Conservation (phyloP, 2,113 vertebrate genomes). For the Nycticorax nycticorax region DNA sequence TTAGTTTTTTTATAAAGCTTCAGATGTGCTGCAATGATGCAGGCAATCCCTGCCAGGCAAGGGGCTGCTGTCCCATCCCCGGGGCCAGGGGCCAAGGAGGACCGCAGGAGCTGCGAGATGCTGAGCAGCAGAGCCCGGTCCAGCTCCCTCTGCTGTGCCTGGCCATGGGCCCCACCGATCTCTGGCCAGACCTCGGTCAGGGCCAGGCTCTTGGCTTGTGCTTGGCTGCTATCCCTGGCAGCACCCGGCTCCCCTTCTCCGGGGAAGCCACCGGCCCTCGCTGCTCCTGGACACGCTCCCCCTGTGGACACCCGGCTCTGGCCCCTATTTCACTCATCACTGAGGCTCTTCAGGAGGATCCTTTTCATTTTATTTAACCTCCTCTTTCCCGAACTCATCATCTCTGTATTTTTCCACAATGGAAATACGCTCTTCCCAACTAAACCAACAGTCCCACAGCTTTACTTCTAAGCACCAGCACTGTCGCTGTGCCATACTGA, state of each 20-base stretch:
- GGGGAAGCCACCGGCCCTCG: accelerated
- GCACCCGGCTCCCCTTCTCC: not conserved
- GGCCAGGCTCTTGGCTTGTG: accelerated
- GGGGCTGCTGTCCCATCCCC: not conserved
- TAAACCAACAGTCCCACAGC: not conserved
- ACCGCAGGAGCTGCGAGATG: accelerated
- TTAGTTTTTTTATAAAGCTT: not conserved
- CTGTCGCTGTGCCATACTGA: not conserved
- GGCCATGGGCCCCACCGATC: accelerated
- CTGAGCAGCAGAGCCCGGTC: not conserved
- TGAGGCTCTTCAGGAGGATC: not conserved
- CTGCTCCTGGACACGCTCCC: not conserved
- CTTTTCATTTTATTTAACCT: not conserved
- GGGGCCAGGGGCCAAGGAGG: not conserved
- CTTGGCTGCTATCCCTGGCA: not conserved
- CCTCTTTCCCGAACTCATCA: not conserved
- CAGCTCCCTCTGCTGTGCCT: not conserved
- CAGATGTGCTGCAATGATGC: not conserved
- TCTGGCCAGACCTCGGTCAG: not conserved
- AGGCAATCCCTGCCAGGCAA: not conserved
- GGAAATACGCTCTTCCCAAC: not conserved
- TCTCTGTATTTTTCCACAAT: not conserved
- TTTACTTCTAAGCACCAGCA: not conserved
- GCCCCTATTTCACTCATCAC: not conserved
- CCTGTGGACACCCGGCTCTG: not conserved